These are phyloP conservation scores for Vulpes ferrilata DNA, from an alignment of 2,113 vertebrate genomes.

Conservation along the genomic window DNA sequence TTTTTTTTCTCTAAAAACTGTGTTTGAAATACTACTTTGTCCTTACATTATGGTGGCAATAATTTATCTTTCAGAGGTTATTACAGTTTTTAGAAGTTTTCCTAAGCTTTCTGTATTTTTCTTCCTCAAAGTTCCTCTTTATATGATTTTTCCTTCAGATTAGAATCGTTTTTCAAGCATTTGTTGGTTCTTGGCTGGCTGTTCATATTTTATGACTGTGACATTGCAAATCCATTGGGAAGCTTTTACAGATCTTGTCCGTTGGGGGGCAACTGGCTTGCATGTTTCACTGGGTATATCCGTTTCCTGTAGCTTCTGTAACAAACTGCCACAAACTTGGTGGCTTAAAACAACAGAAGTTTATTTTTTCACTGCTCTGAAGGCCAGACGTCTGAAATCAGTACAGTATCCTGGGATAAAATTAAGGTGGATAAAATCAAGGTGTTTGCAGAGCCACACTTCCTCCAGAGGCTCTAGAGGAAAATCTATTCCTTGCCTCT, in stretches of 20 bases:
- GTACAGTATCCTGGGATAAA: not conserved
- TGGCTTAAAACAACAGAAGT: not conserved
- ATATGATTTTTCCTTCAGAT: not conserved
- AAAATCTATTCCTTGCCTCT: not conserved
- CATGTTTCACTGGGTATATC: not conserved
- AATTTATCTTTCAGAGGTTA: not conserved
- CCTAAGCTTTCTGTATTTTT: not conserved
- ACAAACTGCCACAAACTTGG: not conserved
- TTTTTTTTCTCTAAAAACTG: not conserved
- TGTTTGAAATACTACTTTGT: not conserved
- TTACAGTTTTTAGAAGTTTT: not conserved
- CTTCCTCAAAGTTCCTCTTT: not conserved
- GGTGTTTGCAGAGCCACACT: accelerated
- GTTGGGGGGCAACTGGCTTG: not conserved
- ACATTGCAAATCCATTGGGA: not conserved
- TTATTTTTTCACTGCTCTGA: not conserved
- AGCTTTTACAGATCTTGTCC: not conserved
- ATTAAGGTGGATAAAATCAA: not conserved
- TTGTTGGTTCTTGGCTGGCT: not conserved
- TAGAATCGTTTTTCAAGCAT: not conserved
- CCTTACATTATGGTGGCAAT: not conserved
- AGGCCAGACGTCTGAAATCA: not conserved
- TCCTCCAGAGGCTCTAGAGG: too few relatives aligned
- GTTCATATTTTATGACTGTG: not conserved
- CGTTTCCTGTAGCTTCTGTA: not conserved